Percentiles rank a stretch among this genome's conserved stretches.
These are phyloP conservation scores for Apamea epomidion DNA, from an alignment of 2,888 invertebrate species.

Conservation along the genomic window DNA sequence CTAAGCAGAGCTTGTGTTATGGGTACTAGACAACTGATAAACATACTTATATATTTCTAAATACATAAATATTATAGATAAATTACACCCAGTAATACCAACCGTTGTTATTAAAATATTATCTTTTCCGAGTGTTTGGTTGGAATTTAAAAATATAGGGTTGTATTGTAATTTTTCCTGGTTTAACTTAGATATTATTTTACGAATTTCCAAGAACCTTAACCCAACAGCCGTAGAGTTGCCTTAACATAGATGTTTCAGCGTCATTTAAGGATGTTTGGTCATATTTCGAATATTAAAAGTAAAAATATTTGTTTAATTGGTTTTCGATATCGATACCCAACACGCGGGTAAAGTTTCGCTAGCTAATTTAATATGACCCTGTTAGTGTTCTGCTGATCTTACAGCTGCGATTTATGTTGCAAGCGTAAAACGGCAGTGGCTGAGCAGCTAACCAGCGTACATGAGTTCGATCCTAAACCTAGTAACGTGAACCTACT, in stretches of 20 bases:
- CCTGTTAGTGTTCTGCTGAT: background rate
- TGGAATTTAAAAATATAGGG: background rate
- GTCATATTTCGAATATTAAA: no score
- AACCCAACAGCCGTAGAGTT: background rate
- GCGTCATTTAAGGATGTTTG: no score
- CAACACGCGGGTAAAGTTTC: background rate
- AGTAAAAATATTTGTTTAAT: no score
- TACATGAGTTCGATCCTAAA: background rate
- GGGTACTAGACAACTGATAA: no score
- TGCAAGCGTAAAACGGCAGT: no score
- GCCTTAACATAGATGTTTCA: background rate
- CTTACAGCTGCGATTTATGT: background rate
- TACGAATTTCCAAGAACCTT: background rate
- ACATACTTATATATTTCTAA: no score
- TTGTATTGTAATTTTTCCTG: background rate
- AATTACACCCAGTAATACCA: no score
- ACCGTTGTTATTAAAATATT: background rate
- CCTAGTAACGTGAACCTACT: background rate
- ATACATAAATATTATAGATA: no score
- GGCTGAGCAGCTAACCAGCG: background rate
- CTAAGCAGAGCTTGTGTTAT: no score
- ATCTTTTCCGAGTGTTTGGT: background rate
- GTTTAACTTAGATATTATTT: background rate
- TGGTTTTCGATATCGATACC: background rate
- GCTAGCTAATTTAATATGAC: background rate